Conservation (phyloP, 1,140 invertebrate genomes). For the Theocolax elegans region DNA sequence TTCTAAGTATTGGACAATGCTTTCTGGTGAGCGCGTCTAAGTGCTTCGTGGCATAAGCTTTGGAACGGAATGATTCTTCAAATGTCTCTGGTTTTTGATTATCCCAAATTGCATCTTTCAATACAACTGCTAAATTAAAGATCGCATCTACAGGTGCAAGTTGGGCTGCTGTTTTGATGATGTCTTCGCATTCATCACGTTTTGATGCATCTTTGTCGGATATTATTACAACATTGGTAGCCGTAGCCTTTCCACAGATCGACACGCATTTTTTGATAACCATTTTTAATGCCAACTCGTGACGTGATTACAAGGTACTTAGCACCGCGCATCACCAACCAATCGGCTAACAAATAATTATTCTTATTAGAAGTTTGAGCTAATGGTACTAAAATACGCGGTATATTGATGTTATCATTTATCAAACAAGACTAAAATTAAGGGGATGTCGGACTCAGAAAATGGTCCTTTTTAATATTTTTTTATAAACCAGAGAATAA, state of each 20-base stretch:
- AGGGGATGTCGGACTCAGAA: no score
- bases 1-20: conserved; percentile 65
- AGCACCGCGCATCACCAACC: conserved; percentile 79
- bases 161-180: conserved; percentile 71
- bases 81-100: conserved; percentile 70
- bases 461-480: no score
- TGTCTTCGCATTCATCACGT: conserved; percentile 64
- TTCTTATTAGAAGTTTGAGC: no score
- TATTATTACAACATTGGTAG: conserved; percentile 66
- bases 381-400: no score
- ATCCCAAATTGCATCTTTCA: conserved; percentile 67
- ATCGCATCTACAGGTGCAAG: conserved; percentile 79
- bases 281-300: conserved; percentile 74
- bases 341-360: conserved; percentile 68
- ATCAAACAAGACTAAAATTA: no score
- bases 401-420: no score
- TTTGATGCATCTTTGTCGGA: conserved; percentile 65
- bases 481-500: no score
- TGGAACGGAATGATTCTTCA: conserved; percentile 63
- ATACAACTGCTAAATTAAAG: conserved; percentile 81
- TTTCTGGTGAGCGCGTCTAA: conserved; percentile 67
- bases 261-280: conserved; percentile 73
- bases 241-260: conserved; percentile 70
- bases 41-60: conserved; percentile 66
- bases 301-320: conserved; percentile 77